A percentile compares a stretch with the other conserved stretches of the same genome.
These are phyloP conservation scores for Cheirogaleus medius DNA, from an alignment of 2,113 vertebrate species.

Conservation along the genomic window DNA sequence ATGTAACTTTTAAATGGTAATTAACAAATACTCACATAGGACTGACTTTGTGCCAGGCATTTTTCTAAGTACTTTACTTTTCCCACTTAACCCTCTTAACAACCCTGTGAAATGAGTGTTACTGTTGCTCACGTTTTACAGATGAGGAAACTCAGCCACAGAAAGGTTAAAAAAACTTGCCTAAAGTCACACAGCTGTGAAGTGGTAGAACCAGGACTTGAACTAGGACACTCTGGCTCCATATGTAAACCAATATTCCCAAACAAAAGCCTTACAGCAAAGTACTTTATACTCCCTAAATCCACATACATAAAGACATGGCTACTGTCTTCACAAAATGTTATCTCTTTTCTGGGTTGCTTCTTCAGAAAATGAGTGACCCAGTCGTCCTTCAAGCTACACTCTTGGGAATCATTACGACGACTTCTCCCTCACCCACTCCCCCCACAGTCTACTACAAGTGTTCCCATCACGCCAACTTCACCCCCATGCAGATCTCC, in stretches of 20 bases:
- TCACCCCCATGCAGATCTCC: rapidly evolving
- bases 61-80: neutral
- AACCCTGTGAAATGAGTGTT: neutral
- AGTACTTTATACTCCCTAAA: neutral
- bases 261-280: neutral
- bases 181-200: neutral
- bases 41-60: neutral
- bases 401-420: neutral
- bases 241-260: neutral
- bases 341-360: neutral
- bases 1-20: neutral
- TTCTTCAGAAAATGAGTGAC: neutral
- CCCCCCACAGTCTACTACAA: neutral
- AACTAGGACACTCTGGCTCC: neutral
- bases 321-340: neutral
- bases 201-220: neutral
- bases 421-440: rapidly evolving
- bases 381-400: neutral
- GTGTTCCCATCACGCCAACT: neutral
- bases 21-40: neutral
- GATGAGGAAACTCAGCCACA: neutral
- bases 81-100: neutral
- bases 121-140: neutral
- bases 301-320: neutral
- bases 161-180: neutral